A percentile compares a stretch with the other conserved stretches of the same genome.
These are phyloP conservation scores for Drosophila obscura DNA, from an alignment of 1,140 invertebrate species.

Conservation along the genomic window DNA sequence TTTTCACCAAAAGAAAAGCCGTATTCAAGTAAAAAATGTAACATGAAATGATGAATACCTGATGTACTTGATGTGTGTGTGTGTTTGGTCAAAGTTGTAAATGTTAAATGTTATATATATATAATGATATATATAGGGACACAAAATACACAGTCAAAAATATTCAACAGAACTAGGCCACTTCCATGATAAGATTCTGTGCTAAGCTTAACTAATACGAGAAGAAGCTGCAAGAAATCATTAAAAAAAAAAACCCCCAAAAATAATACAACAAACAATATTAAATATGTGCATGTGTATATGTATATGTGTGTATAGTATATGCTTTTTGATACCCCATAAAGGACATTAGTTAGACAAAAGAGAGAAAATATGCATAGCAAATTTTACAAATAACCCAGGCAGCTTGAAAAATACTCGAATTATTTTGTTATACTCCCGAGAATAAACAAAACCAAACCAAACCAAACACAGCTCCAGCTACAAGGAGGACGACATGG, in stretches of 20 bases:
- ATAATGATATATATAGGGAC: slow-evolving; percentile 6
- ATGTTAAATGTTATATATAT: slow-evolving; percentile 7
- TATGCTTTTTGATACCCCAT: slow-evolving; percentile 70
- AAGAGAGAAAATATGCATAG: slow-evolving; percentile 56
- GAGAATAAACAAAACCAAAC: slow-evolving; percentile 20
- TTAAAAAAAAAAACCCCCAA: slow-evolving; percentile 4
- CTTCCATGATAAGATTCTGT: slow-evolving; percentile 46
- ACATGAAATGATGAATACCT: slow-evolving; percentile 27
- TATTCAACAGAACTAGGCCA: slow-evolving; percentile 28
- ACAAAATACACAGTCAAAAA: not conserved
- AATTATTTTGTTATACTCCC: slow-evolving; percentile 54
- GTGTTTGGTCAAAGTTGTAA: slow-evolving; percentile 23
- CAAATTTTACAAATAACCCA: slow-evolving; percentile 45
- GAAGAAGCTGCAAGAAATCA: slow-evolving; percentile 17
- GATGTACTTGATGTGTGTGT: slow-evolving; percentile 41
- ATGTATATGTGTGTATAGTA: slow-evolving; percentile 41
- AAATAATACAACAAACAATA: slow-evolving; percentile 22
- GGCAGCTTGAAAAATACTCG: slow-evolving; percentile 26
- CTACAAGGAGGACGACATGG: slow-evolving; percentile 10
- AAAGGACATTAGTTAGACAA: slow-evolving; percentile 62
- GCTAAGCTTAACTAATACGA: slow-evolving; percentile 24
- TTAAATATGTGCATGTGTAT: slow-evolving; percentile 28
- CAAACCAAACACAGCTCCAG: slow-evolving; percentile 48
- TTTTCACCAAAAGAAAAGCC: slow-evolving; percentile 16
- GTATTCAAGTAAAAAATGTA: slow-evolving; percentile 44